Conservation (phyloP, 2,113 vertebrate genomes). For the Pluvialis apricaria region DNA sequence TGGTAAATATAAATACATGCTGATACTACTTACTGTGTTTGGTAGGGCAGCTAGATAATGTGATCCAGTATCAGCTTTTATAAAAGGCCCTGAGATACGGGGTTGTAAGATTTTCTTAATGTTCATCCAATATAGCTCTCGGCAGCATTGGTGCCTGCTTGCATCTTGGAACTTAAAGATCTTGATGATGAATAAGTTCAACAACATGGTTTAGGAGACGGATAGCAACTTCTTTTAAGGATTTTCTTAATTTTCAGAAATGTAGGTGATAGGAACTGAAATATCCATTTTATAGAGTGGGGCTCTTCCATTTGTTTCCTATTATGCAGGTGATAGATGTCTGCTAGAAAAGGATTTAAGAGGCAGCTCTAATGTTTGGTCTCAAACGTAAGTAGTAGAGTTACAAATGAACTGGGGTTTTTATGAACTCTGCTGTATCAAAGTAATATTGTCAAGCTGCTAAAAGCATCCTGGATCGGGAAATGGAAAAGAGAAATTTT, state of each 20-base stretch:
- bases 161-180: not conserved
- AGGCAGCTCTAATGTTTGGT: not conserved
- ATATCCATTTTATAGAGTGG: not conserved
- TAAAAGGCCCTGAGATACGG: too few relatives aligned
- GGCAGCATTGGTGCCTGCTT: not conserved
- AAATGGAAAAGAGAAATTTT: not conserved
- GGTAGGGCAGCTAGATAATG: not conserved
- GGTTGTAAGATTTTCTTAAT: not conserved
- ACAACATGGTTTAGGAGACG: accelerated
- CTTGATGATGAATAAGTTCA: not conserved
- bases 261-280: not conserved
- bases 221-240: not conserved
- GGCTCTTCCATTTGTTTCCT: accelerated
- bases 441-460: not conserved
- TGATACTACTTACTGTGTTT: not conserved
- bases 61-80: not conserved
- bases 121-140: not conserved
- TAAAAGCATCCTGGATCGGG: not conserved
- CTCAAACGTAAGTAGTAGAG: not conserved
- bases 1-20: not conserved
- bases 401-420: not conserved
- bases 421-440: not conserved
- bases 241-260: not conserved
- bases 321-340: not conserved
- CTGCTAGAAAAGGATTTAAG: not conserved